These are phyloP conservation scores for Paratrypauchen microcephalus DNA, from an alignment of 2,797 vertebrate species.

Conservation along the genomic window DNA sequence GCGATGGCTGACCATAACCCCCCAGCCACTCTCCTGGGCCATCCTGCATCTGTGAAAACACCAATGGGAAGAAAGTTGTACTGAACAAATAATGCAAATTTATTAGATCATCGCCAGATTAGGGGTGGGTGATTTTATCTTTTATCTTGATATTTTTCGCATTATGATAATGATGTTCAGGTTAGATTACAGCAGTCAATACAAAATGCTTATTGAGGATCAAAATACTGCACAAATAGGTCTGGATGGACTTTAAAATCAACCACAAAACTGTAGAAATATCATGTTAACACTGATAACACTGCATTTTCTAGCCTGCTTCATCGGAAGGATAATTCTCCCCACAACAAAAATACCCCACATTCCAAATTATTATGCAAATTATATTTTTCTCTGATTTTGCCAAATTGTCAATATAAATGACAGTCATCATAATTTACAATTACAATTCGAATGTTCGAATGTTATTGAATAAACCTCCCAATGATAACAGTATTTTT, in stretches of 20 bases:
- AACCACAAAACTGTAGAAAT: not conserved
- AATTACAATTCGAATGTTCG: too few species aligned
- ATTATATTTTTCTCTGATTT: too few species aligned
- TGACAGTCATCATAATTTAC: too few species aligned
- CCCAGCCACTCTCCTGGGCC: constrained; percentile 93
- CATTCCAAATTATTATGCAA: too few species aligned
- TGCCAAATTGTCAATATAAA: too few species aligned
- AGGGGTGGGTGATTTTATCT: not conserved
- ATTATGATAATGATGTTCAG: not conserved
- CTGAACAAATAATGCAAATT: not conserved
- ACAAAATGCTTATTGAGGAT: not conserved
- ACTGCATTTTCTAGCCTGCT: too few species aligned
- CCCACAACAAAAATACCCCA: too few species aligned
- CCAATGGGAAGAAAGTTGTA: not conserved
- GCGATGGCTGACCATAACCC: constrained; percentile 97
- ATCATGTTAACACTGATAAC: too few species aligned
- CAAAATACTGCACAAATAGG: not conserved
- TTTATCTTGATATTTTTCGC: not conserved
- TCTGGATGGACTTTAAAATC: not conserved
- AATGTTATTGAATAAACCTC: too few species aligned
- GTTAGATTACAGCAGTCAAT: not conserved
- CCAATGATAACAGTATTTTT: too few species aligned
- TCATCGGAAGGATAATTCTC: too few species aligned
- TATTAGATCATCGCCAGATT: not conserved
- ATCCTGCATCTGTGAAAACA: constrained; percentile 86